Base-by-base conservation (phyloP, 2,888 invertebrate genomes). In the Plagodis pulveraria region DNA sequence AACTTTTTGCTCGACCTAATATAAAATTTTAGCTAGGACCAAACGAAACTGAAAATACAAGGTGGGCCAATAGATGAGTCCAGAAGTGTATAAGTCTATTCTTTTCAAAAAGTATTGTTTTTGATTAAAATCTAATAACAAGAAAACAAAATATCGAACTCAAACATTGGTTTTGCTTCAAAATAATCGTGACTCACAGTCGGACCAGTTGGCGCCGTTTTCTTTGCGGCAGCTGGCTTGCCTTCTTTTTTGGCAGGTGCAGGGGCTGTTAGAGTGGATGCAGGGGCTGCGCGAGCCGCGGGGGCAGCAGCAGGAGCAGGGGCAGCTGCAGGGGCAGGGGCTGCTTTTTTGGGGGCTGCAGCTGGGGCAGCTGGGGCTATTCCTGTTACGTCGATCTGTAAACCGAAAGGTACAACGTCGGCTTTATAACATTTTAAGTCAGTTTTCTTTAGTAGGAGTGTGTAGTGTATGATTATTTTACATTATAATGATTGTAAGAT, bases 201-300 rank as follows among this genome's bases (percentile, higher is more conserved):
- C 5, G 61, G 53, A 4, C 42, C 42, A 42, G 12, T 6, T 0
- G 72, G 57, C 0, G 72, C 65, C 0, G 70, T 55, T 0, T 40
- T 40, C n/a, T 65, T 40, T 0, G 72, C 62, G 0, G 74, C 62
- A 0, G 70, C 64, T 0, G 74, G 94, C 0, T 42, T 42, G 8
- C 95, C 95, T 72, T 96, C 95, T 40, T 5, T 8, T 10, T 8
- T 40, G 61, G 95, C 93, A 43, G 96, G 94, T 94, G 95, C 95
- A 5, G 95, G 91, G 40, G 95, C 86, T 8, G 96, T 94, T 5
- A 8, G 36, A 1, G 8, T 5, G 7, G 36, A 8, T 7, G 95
- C 67, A 0, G 93, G 78, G 0, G 93, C 82, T 12, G 93, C 84
- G 5, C 91, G 72, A 0, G 90, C 77, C 8, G 93, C 75, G 0